Conservation (phyloP, 2,797 vertebrate species). For the Ara ararauna region DNA sequence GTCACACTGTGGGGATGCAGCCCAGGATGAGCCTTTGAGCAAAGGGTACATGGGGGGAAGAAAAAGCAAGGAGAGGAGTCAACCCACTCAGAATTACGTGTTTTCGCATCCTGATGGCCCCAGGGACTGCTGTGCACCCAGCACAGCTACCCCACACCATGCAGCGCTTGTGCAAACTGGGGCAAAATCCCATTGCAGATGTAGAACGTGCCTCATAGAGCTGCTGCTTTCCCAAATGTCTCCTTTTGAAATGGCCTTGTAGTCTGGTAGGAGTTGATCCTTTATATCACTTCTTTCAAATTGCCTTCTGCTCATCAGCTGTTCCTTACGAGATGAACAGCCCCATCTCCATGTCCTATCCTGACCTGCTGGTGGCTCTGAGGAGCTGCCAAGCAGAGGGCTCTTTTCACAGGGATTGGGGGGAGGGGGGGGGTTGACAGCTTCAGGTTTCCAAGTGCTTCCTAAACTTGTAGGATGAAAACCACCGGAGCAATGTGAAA, state of each 20-base stretch:
- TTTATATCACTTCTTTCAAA: constrained; percentile 34
- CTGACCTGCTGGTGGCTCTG: constrained; percentile 1
- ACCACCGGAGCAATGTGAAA: constrained; percentile 47
- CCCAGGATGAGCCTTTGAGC: not conserved
- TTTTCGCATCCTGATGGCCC: not conserved
- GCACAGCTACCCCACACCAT: not conserved
- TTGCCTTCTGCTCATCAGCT: constrained; percentile 56
- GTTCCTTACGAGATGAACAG: constrained; percentile 20
- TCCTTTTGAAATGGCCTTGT: not conserved
- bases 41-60: not conserved
- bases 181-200: not conserved
- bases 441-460: constrained; percentile 34
- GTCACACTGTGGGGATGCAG: not conserved
- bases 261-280: constrained; percentile 21
- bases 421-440: not conserved
- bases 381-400: not conserved
- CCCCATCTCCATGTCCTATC: not conserved
- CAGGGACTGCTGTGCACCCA: not conserved
- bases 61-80: not conserved
- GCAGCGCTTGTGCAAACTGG: not conserved
- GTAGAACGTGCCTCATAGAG: not conserved
- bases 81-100: not conserved
- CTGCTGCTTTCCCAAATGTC: not conserved
- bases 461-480: constrained; percentile 47
- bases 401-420: not conserved